phyloP scores from a whole-genome alignment of 2,888 invertebrate species.

The Thumatha senex region DNA sequence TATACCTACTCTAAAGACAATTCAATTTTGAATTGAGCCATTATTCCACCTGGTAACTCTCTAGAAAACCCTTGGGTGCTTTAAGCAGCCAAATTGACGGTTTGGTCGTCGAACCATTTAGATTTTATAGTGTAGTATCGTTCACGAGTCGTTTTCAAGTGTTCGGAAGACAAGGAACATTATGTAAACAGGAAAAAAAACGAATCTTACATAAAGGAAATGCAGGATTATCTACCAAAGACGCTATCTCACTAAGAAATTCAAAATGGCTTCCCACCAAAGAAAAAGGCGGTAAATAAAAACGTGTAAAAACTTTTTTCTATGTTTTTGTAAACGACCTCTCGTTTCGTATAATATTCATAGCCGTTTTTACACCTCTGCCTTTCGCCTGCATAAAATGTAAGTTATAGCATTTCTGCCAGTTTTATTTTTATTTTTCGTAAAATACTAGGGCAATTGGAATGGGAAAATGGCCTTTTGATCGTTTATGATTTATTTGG shows the following conservation, averaged over 20 bases:
- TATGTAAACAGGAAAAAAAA: background rate
- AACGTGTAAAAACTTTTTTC: conserved; percentile 39
- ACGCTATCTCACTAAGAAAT: conserved; percentile 32
- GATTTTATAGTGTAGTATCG: too few species aligned
- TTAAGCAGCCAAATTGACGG: too few species aligned
- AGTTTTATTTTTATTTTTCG: conserved; percentile 21
- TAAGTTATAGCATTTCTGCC: conserved; percentile 41
- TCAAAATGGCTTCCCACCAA: conserved; percentile 20
- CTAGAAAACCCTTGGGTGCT: too few species aligned
- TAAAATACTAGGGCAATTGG: conserved; percentile 20
- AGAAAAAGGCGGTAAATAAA: conserved; percentile 32
- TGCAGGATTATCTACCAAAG: conserved; percentile 6
- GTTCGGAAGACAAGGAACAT: too few species aligned
- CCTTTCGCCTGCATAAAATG: conserved; percentile 35
- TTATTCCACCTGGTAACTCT: too few species aligned
- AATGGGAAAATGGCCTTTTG: conserved; percentile 4
- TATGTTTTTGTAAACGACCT: conserved; percentile 39
- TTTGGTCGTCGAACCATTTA: too few species aligned
- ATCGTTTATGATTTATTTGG: conserved; percentile 8
- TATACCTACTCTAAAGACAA: too few species aligned
- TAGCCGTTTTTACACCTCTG: conserved; percentile 43
- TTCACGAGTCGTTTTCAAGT: too few species aligned
- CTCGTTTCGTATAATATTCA: conserved; percentile 50
- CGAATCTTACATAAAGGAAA: background rate
- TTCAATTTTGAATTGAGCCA: too few species aligned